Evolutionary conservation across 2,888 invertebrate species (phyloP), one percentile per base, ranked within the genome.

Genomic region (Troides helena): DNA sequence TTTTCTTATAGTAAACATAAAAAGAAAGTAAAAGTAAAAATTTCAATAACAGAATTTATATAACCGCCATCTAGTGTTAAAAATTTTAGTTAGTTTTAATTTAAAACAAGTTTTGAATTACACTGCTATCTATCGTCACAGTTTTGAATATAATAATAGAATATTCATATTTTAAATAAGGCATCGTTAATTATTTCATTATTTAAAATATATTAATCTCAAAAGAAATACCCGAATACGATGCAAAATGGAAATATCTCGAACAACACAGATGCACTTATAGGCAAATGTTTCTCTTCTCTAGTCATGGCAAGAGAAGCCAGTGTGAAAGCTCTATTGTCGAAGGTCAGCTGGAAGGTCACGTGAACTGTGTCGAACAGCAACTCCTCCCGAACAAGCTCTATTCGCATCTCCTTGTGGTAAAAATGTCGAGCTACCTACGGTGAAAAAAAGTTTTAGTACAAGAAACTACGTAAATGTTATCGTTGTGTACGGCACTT

Each of bases 211-310:
- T 50, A 50, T 50, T 46, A 46, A 14, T 14, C 14, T 14, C 2
- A 46, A 21, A 46, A 46, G 71, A 93, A 94, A 93, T 89, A 97
- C 96, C 98, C 97, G 87, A 99, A 99, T 59, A 99, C 98, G 76
- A 99, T 97, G 89, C 98, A 98, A 93, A 99, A 99, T 1, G 99
- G 99, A 86, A 99, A 99, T 81, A 99, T 98, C 86, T 99, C 98
- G 80, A 99, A 98, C 62, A 99, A 93, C 39, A 98, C 96, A 14
- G 97, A 96, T 0, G 98, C 97, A 81, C 96, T 96, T 76, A 98
- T 97, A 10, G 98, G 98, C 76, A 98, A 89, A 86, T 97, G 97
- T 85, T 97, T 97, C 83, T 98, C 97, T 80, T 97, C 97, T 50
- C 97, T 94, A 1, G 97, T 97, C 96, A 97, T 96, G 39, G 96